Conservation (phyloP, 2,888 invertebrate genomes). For the Craniophora ligustri region DNA sequence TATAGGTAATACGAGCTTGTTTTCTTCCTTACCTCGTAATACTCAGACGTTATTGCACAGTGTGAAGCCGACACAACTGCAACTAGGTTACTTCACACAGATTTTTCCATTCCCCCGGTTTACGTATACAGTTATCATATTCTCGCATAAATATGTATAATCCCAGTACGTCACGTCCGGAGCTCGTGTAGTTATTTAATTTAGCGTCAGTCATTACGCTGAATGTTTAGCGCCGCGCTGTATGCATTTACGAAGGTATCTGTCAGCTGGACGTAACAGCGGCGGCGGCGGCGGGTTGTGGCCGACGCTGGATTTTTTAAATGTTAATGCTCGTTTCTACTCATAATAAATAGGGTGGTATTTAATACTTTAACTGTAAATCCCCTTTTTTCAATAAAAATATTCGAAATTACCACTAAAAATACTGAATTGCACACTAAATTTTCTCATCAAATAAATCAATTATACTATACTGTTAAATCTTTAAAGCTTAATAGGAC, state of each 20-base stretch:
- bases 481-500: too few species aligned
- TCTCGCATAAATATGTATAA: background rate
- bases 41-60: too few species aligned
- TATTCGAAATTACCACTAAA: too few species aligned
- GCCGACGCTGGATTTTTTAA: background rate
- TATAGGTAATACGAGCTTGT: too few species aligned
- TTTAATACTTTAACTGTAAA: too few species aligned
- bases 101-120: background rate
- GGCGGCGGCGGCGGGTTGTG: conserved; percentile 4
- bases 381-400: too few species aligned
- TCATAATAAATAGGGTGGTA: conserved; percentile 18
- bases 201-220: conserved; percentile 11
- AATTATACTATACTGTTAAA: too few species aligned
- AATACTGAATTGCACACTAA: too few species aligned
- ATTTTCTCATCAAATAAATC: too few species aligned
- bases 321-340: conserved; percentile 10
- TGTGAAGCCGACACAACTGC: too few species aligned
- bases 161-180: background rate
- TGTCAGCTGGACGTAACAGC: conserved; percentile 16
- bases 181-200: conserved; percentile 10
- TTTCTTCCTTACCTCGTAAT: too few species aligned
- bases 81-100: too few species aligned
- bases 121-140: background rate
- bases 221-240: conserved; percentile 18
- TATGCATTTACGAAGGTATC: conserved; percentile 27